Evolutionary conservation across 2,888 invertebrate species (phyloP), one percentile per base, ranked within the genome.

Genomic region (Drosophila borborema): DNA sequence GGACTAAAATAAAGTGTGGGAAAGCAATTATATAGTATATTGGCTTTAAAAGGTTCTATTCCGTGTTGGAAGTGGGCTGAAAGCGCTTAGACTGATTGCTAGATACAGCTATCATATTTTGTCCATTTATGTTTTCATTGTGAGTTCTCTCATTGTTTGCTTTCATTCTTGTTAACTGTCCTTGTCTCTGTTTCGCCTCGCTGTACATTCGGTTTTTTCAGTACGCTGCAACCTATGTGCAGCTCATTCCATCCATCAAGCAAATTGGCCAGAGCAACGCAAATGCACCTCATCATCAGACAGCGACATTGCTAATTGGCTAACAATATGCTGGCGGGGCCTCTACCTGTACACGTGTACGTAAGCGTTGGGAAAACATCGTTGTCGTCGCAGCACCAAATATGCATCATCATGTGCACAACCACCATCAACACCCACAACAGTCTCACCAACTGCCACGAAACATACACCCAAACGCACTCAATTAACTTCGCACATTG

Each of bases 221-320:
- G 62, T 60, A 43, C 51, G 48, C 64, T 66, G 66, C 72, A 58
- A 45, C 45, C 53, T 62, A 62, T 68, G 67, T 68, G 76, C 73
- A 72, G 81, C 75, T 74, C 89, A 83, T 84, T 55, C 69, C 74
- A 81, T 63, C 61, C 81, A 79, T 66, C 74, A 74, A 78, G 74
- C 71, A 83, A 86, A 81, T 89, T 86, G 87, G 84, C 68, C 70
- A 77, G 62, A 72, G 73, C 70, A 79, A 81, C 71, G 82, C 71
- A 66, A 66, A 64, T 63, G 78, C 78, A 85, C 68, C 70, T 81
- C 87, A 89, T 89, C 87, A 81, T 84, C 89, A 84, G 74, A 70
- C 82, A 81, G 80, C 61, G 67, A 80, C 82, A 84, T 81, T 87
- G 89, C 89, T 85, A 89, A 85, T 89, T 85, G 89, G 89, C 88